Base-by-base conservation (phyloP, 2,113 vertebrate genomes). In the Puma concolor region DNA sequence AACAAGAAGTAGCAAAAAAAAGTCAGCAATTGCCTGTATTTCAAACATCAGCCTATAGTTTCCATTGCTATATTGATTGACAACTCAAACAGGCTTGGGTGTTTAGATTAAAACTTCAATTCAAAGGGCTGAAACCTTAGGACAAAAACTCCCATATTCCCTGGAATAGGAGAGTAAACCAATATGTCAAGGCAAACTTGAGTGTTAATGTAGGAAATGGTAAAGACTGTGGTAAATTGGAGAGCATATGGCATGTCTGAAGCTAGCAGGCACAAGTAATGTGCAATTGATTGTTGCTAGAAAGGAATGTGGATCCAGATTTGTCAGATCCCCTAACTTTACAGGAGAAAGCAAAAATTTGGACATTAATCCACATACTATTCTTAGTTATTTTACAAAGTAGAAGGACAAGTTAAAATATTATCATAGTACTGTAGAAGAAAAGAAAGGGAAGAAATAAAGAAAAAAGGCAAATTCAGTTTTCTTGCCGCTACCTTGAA, bases 21-120 rank as follows among this genome's bases (percentile, higher is more conserved):
- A 27, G 64, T 81, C 48, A 93, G 36, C 14, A 48, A 48, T 36
- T 71, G 50, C 14, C 31, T 81, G 33, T 76, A 67, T 77, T 81
- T 97, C 66, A 71, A 7, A 21, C 14, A 94, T 87, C 52, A 63
- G 25, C 23, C 3, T 60, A 23, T 41, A 23, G 10, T 82, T 95
- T 96, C 29, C 29, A 77, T 69, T 81, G 33, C 27, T 92, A 44
- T 48, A 41, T 57, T 92, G 76, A 85, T 25, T 92, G 94, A 96
- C 69, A 96, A 66, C 44, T 52, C 83, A 92, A 76, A 91, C 27
- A 88, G 17, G 23, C 79, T 84, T 60, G 41, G 15, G 29, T n/a
- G 4, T 79, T 96, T 83, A 96, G 74, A 95, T 94, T 97, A 94
- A 95, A 94, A 87, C 64, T 89, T 96, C 29, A 87, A 29, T 83